phyloP scores from a whole-genome alignment of 1,140 invertebrate species.

The Andrena cerasifolii region DNA sequence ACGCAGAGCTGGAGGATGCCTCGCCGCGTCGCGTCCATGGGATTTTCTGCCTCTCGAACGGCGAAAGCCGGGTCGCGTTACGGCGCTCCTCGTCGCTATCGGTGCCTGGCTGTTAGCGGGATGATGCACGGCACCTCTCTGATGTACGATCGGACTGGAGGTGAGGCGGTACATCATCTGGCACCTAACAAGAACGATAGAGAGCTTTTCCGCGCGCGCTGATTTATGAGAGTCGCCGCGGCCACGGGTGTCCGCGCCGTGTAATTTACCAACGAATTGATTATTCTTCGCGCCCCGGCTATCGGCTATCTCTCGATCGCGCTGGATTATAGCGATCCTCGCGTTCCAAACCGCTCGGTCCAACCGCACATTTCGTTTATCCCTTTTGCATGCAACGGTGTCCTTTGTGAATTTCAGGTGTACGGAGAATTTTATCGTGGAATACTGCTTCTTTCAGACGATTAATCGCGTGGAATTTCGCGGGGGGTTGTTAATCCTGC shows the following conservation, averaged over 20 bases:
- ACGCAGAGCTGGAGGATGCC: conserved; percentile 25
- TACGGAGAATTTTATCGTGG: too few species aligned
- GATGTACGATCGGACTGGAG: conserved; percentile 38
- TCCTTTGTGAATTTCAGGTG: too few species aligned
- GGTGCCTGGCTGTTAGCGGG: conserved; percentile 57
- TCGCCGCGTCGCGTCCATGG: conserved; percentile 7
- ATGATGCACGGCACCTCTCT: conserved; percentile 62
- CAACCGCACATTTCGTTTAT: not conserved
- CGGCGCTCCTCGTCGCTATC: conserved; percentile 48
- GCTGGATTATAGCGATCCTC: not conserved
- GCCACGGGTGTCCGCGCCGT: not conserved
- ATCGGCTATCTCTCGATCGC: not conserved
- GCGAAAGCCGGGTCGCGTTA: conserved; percentile 21
- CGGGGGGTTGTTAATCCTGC: too few species aligned
- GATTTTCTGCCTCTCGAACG: conserved; percentile 1
- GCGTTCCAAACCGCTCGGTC: not conserved
- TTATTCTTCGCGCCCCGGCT: conserved; percentile 19
- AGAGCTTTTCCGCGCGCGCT: conserved; percentile 36
- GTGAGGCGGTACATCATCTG: conserved; percentile 29
- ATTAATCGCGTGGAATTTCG: too few species aligned
- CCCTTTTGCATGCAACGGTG: not conserved
- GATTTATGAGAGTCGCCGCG: conserved; percentile 31
- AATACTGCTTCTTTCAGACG: too few species aligned
- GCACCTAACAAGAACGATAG: conserved; percentile 46
- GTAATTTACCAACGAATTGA: conserved; percentile 38